Evolutionary conservation across 2,797 vertebrate genomes (phyloP).

Genomic region (Pogonophryne albipinna): DNA sequence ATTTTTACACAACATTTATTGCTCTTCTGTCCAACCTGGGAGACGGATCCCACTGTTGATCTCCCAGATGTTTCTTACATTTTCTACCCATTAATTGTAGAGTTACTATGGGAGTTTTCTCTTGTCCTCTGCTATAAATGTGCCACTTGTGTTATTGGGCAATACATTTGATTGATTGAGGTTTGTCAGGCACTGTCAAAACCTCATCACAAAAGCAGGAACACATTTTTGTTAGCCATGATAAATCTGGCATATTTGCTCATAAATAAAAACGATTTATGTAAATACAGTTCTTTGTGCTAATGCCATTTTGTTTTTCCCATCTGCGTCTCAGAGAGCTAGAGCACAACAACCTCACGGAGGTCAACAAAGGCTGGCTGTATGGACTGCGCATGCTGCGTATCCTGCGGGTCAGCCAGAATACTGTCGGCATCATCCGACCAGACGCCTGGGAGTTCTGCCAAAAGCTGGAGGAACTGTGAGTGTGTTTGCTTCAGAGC

Average conservation of each 20-base stretch:
- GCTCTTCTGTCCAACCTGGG: too few species aligned
- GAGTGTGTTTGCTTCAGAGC: conserved; percentile 79
- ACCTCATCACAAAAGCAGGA: too few species aligned
- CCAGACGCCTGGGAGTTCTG: conserved; percentile 99
- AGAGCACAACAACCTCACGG: conserved; percentile 97
- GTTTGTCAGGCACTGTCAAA: too few species aligned
- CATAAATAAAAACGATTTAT: background rate
- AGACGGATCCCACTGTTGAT: too few species aligned
- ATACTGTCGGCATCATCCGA: conserved; percentile 91
- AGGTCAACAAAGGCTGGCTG: conserved; percentile 98
- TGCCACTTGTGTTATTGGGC: too few species aligned
- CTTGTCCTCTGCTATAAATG: too few species aligned
- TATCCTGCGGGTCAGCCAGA: conserved; percentile 91
- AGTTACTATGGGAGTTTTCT: too few species aligned
- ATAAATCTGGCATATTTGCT: background rate
- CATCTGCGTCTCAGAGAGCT: conserved; percentile 86
- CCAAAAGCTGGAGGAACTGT: conserved; percentile 96
- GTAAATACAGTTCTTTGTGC: background rate
- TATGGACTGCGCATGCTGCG: conserved; percentile 94
- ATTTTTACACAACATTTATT: too few species aligned
- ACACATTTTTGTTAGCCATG: background rate
- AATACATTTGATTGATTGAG: too few species aligned
- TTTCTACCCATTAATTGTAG: too few species aligned
- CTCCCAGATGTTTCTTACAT: too few species aligned
- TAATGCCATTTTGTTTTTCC: conserved; percentile 21